phyloP scores from a whole-genome alignment of 2,888 invertebrate species.

The Opisthograptis luteolata region DNA sequence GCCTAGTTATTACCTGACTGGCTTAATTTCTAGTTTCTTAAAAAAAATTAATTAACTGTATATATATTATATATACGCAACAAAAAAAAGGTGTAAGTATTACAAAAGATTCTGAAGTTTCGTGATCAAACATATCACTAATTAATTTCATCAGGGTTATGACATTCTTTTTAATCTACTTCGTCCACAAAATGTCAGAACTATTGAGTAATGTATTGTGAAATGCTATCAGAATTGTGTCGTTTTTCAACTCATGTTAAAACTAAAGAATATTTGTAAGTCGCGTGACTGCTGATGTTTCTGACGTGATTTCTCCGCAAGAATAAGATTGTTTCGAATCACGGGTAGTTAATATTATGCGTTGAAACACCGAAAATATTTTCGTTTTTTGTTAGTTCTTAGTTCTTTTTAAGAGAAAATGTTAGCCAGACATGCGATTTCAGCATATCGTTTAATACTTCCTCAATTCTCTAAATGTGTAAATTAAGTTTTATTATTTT shows the following conservation, averaged over 20 bases:
- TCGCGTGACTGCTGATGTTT: constrained; percentile 72
- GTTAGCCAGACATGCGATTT: constrained; percentile 61
- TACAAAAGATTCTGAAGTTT: not conserved
- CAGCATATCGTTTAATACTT: constrained; percentile 38
- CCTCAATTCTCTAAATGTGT: constrained; percentile 36
- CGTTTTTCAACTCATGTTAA: no score
- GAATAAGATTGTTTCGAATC: constrained; percentile 73
- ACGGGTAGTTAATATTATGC: constrained; percentile 66
- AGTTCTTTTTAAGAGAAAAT: constrained; percentile 58
- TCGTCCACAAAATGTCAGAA: constrained; percentile 6
- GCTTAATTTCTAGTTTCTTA: no score
- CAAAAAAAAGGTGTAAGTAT: no score
- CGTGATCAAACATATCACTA: not conserved
- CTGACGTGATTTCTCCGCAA: constrained; percentile 68
- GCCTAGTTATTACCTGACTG: no score
- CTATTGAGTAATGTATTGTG: constrained; percentile 34
- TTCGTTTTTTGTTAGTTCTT: constrained; percentile 56
- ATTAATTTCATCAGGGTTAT: not conserved
- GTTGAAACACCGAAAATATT: constrained; percentile 59
- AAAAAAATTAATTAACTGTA: no score
- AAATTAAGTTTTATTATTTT: constrained; percentile 28
- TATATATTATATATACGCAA: no score
- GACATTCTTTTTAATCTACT: constrained; percentile 9
- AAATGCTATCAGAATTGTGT: constrained; percentile 40
- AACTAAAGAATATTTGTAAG: constrained; percentile 39